Base-by-base conservation (phyloP, 2,888 invertebrate genomes). In the Eristalis tenax region DNA sequence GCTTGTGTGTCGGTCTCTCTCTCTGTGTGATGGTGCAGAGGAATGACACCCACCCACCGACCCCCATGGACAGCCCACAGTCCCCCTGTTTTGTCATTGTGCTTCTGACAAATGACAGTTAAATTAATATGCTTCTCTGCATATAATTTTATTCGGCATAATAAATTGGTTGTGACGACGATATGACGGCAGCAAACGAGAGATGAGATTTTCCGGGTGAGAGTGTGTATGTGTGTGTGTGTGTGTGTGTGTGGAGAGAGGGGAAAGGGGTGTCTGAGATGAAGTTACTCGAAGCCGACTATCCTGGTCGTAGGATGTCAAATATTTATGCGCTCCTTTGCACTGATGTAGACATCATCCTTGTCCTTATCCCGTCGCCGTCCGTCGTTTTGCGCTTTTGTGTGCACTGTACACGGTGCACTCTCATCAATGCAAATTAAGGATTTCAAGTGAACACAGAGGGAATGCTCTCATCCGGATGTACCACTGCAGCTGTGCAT, bases 101-200 rank as follows among this genome's bases (percentile, higher is more conserved):
- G 87, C 79, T 83, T 64, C 83, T 87, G 87, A 87, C 87, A 87
- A 87, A 87, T 80, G 83, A 83, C 87, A 87, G 87, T 87, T 87
- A 87, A 87, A 87, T 87, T 87, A 87, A 87, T 87, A 83, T 80
- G 79, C 87, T 87, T 80, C 79, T 43, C 83, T 87, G 83, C 83
- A 87, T 83, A 87, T 83, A 80, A 87, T 87, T 87, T 87, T 87
- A 87, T 87, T 87, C 64, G 87, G 79, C 83, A 87, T 87, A 87
- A 87, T 87, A 87, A 87, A 87, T 87, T 87, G 83, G 79, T 83
- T 87, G 79, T 87, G 87, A 87, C 79, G 87, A 18, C 50, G 50
- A 50, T 43, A 15, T 43, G 43, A 43, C 43, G n/a, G 71, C 56
- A 65, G 28, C 35, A 56, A 43, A 79, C 3, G 5, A 28, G 40